A percentile compares a stretch with the other conserved stretches of the same genome.
phyloP scores from a whole-genome alignment of 2,113 vertebrate species.

The Nothocercus nigrocapillus region DNA sequence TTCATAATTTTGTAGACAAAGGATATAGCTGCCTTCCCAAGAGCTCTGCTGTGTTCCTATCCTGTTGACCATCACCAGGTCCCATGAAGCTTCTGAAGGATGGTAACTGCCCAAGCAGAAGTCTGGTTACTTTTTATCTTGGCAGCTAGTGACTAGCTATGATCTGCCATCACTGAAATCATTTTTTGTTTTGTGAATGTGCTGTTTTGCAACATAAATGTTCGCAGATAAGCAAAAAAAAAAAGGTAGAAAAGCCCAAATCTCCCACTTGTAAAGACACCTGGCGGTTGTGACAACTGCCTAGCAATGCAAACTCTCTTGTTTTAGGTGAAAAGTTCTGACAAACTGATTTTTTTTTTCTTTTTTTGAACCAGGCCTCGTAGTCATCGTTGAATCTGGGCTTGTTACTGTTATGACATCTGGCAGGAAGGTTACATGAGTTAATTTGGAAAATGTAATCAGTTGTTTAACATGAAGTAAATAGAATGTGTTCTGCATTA shows the following conservation, averaged over 20 bases:
- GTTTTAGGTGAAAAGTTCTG: neutral
- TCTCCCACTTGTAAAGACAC: neutral
- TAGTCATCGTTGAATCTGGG: neutral
- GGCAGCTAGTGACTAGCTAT: neutral
- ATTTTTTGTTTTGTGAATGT: neutral
- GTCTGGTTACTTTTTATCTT: neutral
- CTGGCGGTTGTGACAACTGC: fast-evolving
- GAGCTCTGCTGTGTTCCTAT: fast-evolving
- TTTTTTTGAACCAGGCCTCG: neutral
- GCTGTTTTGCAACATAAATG: neutral
- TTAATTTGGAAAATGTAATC: neutral
- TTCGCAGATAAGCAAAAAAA: neutral
- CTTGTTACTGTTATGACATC: neutral
- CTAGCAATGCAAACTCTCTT: fast-evolving
- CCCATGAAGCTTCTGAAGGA: neutral
- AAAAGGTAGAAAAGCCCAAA: neutral
- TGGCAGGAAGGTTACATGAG: neutral
- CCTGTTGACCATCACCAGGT: neutral
- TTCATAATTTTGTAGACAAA: neutral
- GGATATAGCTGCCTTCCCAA: neutral
- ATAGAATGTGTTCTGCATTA: neutral
- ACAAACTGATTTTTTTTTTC: neutral
- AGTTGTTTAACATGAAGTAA: neutral
- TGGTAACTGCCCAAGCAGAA: fast-evolving
- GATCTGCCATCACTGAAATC: neutral